Evolutionary conservation across 2,888 invertebrate genomes (phyloP).

Genomic region (Margaritifera margaritifera): DNA sequence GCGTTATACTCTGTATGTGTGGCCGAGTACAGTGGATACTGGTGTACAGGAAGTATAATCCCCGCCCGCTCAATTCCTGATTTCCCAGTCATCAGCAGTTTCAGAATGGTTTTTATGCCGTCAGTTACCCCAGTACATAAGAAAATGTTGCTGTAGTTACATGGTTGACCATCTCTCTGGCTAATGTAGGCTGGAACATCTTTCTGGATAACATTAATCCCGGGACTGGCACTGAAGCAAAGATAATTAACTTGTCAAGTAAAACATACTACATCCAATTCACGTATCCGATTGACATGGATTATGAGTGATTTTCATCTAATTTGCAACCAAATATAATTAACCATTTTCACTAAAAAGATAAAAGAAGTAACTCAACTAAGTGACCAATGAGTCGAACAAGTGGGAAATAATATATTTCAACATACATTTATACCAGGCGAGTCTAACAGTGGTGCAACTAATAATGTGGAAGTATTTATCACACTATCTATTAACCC

Average conservation of each 20-base stretch:
- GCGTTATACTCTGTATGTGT: slow-evolving; percentile 93
- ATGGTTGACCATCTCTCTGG: slow-evolving; percentile 82
- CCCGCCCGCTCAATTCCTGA: slow-evolving; percentile 78
- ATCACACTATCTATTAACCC: too few species aligned
- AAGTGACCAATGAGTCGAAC: too few species aligned
- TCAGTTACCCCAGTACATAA: slow-evolving; percentile 93
- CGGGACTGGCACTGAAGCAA: slow-evolving; percentile 80
- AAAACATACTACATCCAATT: too few species aligned
- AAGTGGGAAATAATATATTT: too few species aligned
- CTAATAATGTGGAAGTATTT: too few species aligned
- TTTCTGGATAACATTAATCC: slow-evolving; percentile 89
- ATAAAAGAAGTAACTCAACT: too few species aligned
- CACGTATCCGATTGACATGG: too few species aligned
- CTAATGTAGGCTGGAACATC: slow-evolving; percentile 91
- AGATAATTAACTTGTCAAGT: not conserved
- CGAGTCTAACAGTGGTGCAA: too few species aligned
- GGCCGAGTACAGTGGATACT: slow-evolving; percentile 98
- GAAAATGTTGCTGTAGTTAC: slow-evolving; percentile 85
- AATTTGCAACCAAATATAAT: too few species aligned
- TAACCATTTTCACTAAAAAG: too few species aligned
- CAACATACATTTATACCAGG: too few species aligned
- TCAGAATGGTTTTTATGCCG: slow-evolving; percentile 89
- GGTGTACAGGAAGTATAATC: slow-evolving; percentile 97
- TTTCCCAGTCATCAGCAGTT: slow-evolving; percentile 75
- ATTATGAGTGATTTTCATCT: too few species aligned